Percentiles rank a stretch among this genome's conserved stretches.
Conservation (phyloP, 2,113 vertebrate species). For the Cromileptes altivelis region DNA sequence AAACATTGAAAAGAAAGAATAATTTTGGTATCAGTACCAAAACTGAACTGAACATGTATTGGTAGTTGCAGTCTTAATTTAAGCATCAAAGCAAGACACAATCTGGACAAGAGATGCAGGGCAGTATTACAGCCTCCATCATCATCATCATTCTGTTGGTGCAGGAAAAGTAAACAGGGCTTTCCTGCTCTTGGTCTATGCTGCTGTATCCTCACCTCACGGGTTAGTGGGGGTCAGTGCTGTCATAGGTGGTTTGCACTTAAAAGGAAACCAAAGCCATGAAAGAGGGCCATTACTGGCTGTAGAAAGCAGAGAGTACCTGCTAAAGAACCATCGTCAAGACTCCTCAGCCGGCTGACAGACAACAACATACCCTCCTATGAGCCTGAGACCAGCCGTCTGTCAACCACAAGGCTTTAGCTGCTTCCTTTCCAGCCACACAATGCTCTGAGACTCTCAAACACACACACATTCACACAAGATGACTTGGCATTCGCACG, state of each 20-base stretch:
- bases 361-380: slow-evolving; percentile 34
- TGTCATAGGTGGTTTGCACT: slow-evolving; percentile 25
- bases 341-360: slow-evolving; percentile 12
- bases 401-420: slow-evolving; percentile 48
- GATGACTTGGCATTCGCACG: slow-evolving; percentile 52
- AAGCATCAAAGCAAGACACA: not conserved
- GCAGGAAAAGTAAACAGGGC: slow-evolving; percentile 21
- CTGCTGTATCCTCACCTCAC: slow-evolving; percentile 8
- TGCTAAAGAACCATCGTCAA: slow-evolving; percentile 27
- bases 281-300: slow-evolving; percentile 37
- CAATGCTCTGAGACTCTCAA: slow-evolving; percentile 15
- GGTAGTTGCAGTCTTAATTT: not conserved
- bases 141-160: not conserved
- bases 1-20: too few relatives aligned
- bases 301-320: slow-evolving; percentile 19
- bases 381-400: slow-evolving; percentile 44
- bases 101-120: not conserved
- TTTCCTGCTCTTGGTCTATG: not conserved
- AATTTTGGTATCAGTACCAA: not conserved
- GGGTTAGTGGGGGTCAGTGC: slow-evolving; percentile 15
- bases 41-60: not conserved
- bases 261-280: slow-evolving; percentile 19
- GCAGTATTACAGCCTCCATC: not conserved
- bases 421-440: slow-evolving; percentile 33
- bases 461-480: slow-evolving; percentile 21